Base-by-base conservation (phyloP, 1,140 invertebrate species). In the Drosophila sp. region DNA sequence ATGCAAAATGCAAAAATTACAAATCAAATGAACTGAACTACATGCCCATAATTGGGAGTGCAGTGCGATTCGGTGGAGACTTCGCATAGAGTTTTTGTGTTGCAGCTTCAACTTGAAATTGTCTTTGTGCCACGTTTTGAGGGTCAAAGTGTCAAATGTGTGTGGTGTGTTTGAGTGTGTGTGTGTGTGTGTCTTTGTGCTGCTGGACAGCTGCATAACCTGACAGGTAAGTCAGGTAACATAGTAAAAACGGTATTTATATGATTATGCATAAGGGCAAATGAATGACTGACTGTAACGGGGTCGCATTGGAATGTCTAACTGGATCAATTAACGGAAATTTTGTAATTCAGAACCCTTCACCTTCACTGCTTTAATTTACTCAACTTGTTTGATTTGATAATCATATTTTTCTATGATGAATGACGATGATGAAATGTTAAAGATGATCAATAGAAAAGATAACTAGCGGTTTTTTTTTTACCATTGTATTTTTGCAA, bases 31-130 rank as follows among this genome's bases (percentile, higher is more conserved):
- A 79, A 25, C 30, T 72, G 82, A 77, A 79, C 82, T 70, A 85
- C 83, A 72, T 87, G 82, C 58, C 82, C 83, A 87, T 82, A 80
- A 79, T 85, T 82, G 82, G 82, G 57, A 62, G 66, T 58, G 54
- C 61, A 57, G n/a, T 56, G 11, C 25, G 40, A 61, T 55, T n/a
- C 47, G 44, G 32, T 35, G 17, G 30, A 30, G 30, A 7, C 30
- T 32, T 27, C 25, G 50, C 58, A 35, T 23, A 23, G 63, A 72
- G 2, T 25, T 47, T 50, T 50, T 27, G 3, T 27, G 61, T 72
- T 54, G 72, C 62, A 66, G 61, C 10, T 73, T 84, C 81, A 80
- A 71, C 73, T 70, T 60, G 56, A 80, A 74, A 74, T 78, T 85
- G 80, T 80, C 84, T 78, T 68, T 66, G 70, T 61, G 44, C 27